Conservation (phyloP, 2,888 invertebrate genomes). For the Lumbricus terrestris region DNA sequence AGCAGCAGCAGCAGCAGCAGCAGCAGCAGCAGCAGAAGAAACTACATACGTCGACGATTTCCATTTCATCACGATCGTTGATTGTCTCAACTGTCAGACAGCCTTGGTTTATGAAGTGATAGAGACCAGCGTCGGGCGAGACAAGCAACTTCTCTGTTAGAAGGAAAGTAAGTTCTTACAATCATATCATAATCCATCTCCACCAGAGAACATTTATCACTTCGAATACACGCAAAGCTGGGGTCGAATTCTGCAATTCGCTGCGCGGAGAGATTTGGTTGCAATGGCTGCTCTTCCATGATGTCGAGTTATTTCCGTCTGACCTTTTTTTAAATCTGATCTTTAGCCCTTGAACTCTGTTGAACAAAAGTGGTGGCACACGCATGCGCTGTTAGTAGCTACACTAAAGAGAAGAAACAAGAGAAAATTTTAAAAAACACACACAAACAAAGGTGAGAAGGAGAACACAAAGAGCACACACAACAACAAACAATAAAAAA, state of each 20-base stretch:
- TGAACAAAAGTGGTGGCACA: background rate
- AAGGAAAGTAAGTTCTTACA: background rate
- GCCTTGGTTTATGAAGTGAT: conserved; percentile 92
- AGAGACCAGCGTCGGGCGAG: conserved; percentile 73
- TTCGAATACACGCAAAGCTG: background rate
- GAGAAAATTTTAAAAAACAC: background rate
- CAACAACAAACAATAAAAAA: background rate
- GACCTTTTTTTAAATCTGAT: background rate
- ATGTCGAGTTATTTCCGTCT: background rate
- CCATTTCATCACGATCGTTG: conserved; percentile 69
- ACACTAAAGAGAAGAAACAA: background rate
- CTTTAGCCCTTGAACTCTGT: background rate
- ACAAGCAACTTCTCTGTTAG: conserved; percentile 71
- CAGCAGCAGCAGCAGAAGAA: no score
- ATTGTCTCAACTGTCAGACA: conserved; percentile 87
- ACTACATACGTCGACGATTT: conserved; percentile 30
- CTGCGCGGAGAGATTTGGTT: background rate
- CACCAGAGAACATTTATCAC: background rate
- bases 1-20: no score
- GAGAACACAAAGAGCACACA: background rate
- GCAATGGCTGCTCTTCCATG: background rate
- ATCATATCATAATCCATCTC: background rate
- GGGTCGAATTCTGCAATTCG: background rate
- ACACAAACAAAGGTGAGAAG: background rate
- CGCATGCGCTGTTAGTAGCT: background rate